Evolutionary conservation across 2,113 vertebrate species (phyloP).

Genomic region (Hippocampus zosterae): DNA sequence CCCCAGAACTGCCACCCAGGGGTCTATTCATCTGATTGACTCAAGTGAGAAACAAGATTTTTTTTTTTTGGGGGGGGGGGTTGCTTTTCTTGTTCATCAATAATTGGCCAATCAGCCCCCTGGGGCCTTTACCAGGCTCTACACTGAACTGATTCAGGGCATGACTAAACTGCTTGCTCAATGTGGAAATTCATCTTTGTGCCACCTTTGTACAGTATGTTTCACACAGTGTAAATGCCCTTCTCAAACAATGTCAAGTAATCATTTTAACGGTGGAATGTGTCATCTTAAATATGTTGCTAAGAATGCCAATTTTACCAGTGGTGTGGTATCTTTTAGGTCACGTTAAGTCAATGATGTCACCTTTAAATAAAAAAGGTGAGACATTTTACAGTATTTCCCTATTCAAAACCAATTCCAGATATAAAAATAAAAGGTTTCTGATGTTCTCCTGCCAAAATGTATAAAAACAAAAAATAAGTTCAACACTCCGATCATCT

Average conservation of each 20-base stretch:
- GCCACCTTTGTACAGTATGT: neutral
- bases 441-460: too few species aligned
- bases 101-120: conserved; percentile 70
- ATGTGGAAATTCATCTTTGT: neutral
- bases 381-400: too few species aligned
- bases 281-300: neutral
- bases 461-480: too few species aligned
- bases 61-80: conserved; percentile 18
- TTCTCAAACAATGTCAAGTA: neutral
- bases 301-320: neutral
- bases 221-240: neutral
- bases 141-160: conserved; percentile 48
- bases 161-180: conserved; percentile 30
- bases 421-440: too few species aligned
- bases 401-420: too few species aligned
- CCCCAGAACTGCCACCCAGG: conserved; percentile 56
- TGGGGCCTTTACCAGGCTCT: conserved; percentile 36
- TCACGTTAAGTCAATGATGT: neutral
- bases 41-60: conserved; percentile 63
- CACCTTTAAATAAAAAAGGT: too few species aligned
- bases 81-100: conserved; percentile 57
- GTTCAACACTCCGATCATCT: too few species aligned
- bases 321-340: neutral
- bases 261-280: neutral
- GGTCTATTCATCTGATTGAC: conserved; percentile 72